phyloP scores from a whole-genome alignment of 2,888 invertebrate genomes.

The Chrysolina americana region DNA sequence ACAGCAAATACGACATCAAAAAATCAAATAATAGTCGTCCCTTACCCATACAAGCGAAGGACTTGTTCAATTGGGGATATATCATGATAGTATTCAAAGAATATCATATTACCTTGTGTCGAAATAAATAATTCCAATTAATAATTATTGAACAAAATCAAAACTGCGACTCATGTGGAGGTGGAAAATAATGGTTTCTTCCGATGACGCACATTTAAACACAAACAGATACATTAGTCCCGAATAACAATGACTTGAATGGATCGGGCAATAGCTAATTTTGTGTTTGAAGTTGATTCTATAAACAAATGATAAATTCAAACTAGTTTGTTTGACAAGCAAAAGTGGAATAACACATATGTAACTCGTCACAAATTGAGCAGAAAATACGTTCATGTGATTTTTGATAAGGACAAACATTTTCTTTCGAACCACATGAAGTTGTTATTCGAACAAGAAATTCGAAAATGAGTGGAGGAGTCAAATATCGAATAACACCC shows the following conservation, averaged over 20 bases:
- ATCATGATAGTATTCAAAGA: not conserved
- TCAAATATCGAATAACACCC: too few species aligned
- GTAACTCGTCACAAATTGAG: slow-evolving; percentile 1
- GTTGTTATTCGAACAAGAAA: not conserved
- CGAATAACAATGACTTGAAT: slow-evolving; percentile 16
- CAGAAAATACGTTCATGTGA: not conserved
- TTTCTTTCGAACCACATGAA: not conserved
- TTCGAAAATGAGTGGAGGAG: not conserved
- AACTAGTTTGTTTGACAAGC: slow-evolving; percentile 15
- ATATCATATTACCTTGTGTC: not conserved
- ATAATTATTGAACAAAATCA: not conserved
- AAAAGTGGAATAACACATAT: slow-evolving; percentile 3
- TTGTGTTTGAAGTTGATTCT: slow-evolving; percentile 1
- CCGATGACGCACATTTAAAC: slow-evolving; percentile 14
- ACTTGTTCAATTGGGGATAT: too few species aligned
- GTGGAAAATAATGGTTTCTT: not conserved
- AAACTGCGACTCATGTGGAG: not conserved
- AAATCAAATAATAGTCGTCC: too few species aligned
- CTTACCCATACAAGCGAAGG: too few species aligned
- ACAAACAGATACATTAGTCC: slow-evolving; percentile 13
- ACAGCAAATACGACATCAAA: too few species aligned
- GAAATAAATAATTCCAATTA: not conserved
- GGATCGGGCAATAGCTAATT: slow-evolving; percentile 2
- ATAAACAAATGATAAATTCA: slow-evolving; percentile 31
- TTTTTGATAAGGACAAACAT: not conserved